Percentiles rank a stretch among this genome's conserved stretches.
These are phyloP conservation scores for Bemisia tabaci DNA, from an alignment of 1,140 invertebrate genomes.

Conservation along the genomic window DNA sequence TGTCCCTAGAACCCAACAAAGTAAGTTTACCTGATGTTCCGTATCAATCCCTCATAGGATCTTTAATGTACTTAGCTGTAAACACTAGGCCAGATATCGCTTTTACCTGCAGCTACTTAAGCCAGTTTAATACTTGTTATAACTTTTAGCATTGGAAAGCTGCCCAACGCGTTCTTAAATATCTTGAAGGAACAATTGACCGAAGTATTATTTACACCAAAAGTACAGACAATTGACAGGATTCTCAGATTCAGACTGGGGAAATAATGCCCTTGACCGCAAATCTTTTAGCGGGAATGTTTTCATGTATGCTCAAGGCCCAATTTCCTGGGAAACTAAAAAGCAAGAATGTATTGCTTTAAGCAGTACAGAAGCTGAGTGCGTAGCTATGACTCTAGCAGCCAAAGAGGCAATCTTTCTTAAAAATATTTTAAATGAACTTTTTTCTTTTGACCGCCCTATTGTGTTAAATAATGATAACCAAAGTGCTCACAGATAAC, in stretches of 20 bases:
- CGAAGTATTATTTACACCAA: neutral
- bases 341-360: neutral
- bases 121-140: neutral
- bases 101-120: neutral
- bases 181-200: neutral
- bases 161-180: neutral
- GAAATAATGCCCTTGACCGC: neutral
- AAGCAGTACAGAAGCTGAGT: neutral
- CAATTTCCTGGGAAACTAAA: neutral
- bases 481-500: conserved; percentile 18
- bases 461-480: conserved; percentile 16
- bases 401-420: neutral
- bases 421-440: neutral
- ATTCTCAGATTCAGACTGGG: neutral
- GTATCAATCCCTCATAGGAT: neutral
- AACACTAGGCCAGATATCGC: neutral
- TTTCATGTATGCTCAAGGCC: neutral
- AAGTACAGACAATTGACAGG: neutral
- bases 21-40: neutral
- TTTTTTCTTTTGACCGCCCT: neutral
- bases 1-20: neutral
- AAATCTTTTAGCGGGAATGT: neutral
- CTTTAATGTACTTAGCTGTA: neutral
- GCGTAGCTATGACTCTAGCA: neutral
- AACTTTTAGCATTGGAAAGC: neutral